Evolutionary conservation across 2,797 vertebrate species (phyloP).

Genomic region (Macropus fuliginosus): DNA sequence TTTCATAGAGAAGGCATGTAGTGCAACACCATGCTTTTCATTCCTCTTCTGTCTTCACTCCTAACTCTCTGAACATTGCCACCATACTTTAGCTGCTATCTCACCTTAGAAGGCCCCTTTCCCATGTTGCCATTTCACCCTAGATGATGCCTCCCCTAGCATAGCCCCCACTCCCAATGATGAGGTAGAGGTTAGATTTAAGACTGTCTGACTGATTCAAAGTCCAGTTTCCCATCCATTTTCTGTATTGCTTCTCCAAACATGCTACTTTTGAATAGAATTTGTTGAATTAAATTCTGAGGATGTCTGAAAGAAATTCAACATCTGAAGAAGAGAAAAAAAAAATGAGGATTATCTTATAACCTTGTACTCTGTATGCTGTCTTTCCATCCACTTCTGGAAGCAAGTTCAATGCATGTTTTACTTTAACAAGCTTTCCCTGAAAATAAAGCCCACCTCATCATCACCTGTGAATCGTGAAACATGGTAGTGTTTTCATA

Average conservation of each 20-base stretch:
- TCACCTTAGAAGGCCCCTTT: neutral
- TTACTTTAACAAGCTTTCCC: neutral
- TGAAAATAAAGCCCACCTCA: neutral
- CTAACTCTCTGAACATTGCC: neutral
- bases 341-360: neutral
- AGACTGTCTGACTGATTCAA: neutral
- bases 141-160: neutral
- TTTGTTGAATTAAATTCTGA: neutral
- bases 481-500: neutral
- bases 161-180: neutral
- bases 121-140: neutral
- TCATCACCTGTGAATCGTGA: neutral
- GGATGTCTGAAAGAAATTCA: neutral
- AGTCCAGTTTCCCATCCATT: neutral
- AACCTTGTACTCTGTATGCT: neutral
- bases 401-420: neutral
- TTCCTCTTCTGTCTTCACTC: neutral
- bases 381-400: neutral
- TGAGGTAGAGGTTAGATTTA: neutral
- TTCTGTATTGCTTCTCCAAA: neutral
- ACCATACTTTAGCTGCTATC: neutral
- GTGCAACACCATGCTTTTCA: neutral
- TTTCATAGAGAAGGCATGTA: neutral
- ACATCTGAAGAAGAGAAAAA: neutral
- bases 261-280: neutral